These are phyloP conservation scores for Parthenolecanium corni DNA, from an alignment of 2,888 invertebrate species.

Conservation along the genomic window DNA sequence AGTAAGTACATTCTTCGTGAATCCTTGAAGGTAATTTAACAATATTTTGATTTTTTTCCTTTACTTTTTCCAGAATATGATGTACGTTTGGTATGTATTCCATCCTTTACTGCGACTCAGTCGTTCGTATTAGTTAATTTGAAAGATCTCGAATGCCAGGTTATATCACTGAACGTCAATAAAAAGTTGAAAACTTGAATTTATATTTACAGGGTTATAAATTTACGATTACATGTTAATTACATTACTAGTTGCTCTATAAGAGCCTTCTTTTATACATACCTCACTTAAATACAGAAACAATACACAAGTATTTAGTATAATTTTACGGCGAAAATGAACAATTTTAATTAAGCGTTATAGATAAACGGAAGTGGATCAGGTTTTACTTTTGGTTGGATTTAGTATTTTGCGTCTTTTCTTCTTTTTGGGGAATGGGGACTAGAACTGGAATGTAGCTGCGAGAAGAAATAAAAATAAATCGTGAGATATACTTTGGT, in stretches of 20 bases:
- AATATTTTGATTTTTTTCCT: neutral
- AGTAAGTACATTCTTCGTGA: slow-evolving; percentile 36
- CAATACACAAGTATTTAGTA: too few species aligned
- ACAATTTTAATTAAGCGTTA: too few species aligned
- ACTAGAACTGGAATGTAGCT: too few species aligned
- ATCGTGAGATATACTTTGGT: too few species aligned
- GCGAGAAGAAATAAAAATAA: too few species aligned
- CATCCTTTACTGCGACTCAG: slow-evolving; percentile 61
- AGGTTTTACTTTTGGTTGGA: too few species aligned
- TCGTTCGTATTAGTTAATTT: slow-evolving; percentile 71
- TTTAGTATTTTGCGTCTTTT: too few species aligned
- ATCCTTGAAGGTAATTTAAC: slow-evolving; percentile 54
- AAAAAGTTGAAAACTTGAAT: neutral
- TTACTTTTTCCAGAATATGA: slow-evolving; percentile 42
- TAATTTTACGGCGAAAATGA: too few species aligned
- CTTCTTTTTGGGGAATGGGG: too few species aligned
- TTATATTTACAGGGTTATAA: neutral
- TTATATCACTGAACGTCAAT: slow-evolving; percentile 28
- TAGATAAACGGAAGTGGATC: too few species aligned
- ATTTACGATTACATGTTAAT: neutral
- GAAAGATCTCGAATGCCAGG: slow-evolving; percentile 53
- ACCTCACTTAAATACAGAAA: too few species aligned
- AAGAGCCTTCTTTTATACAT: neutral
- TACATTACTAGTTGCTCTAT: neutral
- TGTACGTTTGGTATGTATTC: slow-evolving; percentile 65